A percentile compares a stretch with the other conserved stretches of the same genome.
These are phyloP conservation scores for Troides aeacus DNA, from an alignment of 2,888 invertebrate species.

Conservation along the genomic window DNA sequence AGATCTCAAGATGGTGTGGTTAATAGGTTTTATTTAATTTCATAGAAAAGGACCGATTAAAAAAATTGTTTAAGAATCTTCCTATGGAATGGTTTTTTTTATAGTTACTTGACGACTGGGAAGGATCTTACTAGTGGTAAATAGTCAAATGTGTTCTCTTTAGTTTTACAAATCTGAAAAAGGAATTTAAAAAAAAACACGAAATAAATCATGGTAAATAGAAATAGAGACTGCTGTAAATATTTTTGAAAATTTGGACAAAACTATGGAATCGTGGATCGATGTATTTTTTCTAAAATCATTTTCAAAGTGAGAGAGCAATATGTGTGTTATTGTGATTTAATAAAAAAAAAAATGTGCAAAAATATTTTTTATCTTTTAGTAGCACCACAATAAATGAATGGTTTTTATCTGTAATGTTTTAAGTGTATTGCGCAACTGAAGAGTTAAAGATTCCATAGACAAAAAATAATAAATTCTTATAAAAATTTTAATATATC, in stretches of 20 bases:
- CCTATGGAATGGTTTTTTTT: conserved; percentile 21
- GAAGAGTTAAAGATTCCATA: conserved; percentile 24
- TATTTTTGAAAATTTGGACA: conserved; percentile 40
- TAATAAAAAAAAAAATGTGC: conserved; percentile 41
- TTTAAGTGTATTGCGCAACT: conserved; percentile 35
- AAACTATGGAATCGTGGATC: conserved; percentile 39
- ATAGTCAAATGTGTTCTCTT: conserved; percentile 58
- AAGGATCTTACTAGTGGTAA: conserved; percentile 35
- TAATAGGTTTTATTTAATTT: conserved; percentile 61
- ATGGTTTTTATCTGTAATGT: conserved; percentile 36
- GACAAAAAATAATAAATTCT: conserved; percentile 19
- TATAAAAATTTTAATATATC: not conserved
- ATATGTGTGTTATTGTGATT: conserved; percentile 40
- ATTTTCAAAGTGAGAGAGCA: conserved; percentile 46
- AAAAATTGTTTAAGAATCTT: conserved; percentile 37
- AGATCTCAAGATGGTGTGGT: conserved; percentile 74
- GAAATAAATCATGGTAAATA: conserved; percentile 37
- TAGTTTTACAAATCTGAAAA: conserved; percentile 32
- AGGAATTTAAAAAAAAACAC: conserved; percentile 30
- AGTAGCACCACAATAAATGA: conserved; percentile 47
- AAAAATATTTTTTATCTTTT: conserved; percentile 50
- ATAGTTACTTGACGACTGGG: conserved; percentile 20
- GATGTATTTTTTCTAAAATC: conserved; percentile 52
- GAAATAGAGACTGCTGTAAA: conserved; percentile 48
- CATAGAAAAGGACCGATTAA: conserved; percentile 58